phyloP scores from a whole-genome alignment of 1,140 invertebrate genomes.

The Caerostris extrusa region DNA sequence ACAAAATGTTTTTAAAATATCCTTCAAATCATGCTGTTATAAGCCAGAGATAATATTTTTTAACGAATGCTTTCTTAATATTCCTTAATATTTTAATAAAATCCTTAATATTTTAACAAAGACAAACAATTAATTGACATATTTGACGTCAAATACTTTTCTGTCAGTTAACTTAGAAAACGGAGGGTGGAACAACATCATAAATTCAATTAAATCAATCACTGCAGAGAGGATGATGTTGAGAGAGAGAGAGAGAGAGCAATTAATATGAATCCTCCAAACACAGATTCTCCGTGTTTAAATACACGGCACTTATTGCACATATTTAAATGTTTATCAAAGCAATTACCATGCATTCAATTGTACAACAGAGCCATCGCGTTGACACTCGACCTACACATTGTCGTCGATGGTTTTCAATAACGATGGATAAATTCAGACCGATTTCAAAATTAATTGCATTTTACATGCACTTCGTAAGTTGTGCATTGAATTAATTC shows the following conservation, averaged over 20 bases:
- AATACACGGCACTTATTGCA: not conserved
- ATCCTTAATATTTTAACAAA: too few species aligned
- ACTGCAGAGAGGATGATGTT: not conserved
- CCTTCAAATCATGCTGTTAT: too few species aligned
- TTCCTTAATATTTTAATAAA: too few species aligned
- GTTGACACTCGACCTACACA: not conserved
- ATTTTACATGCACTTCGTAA: not conserved
- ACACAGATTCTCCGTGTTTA: not conserved
- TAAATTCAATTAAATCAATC: not conserved
- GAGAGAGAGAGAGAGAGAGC: too few species aligned
- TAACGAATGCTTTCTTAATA: too few species aligned
- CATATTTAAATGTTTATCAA: constrained; percentile 31
- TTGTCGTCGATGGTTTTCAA: not conserved
- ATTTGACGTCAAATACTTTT: too few species aligned
- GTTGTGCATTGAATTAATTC: not conserved
- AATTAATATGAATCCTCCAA: not conserved
- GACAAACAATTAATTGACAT: too few species aligned
- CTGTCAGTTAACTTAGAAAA: too few species aligned
- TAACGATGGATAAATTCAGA: not conserved
- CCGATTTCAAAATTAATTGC: not conserved
- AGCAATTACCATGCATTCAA: not conserved
- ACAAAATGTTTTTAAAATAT: too few species aligned
- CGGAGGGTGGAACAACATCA: too few species aligned
- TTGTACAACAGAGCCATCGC: not conserved
- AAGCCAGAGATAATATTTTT: too few species aligned